Conservation (phyloP, 2,797 vertebrate species). For the Channallabes apus region DNA sequence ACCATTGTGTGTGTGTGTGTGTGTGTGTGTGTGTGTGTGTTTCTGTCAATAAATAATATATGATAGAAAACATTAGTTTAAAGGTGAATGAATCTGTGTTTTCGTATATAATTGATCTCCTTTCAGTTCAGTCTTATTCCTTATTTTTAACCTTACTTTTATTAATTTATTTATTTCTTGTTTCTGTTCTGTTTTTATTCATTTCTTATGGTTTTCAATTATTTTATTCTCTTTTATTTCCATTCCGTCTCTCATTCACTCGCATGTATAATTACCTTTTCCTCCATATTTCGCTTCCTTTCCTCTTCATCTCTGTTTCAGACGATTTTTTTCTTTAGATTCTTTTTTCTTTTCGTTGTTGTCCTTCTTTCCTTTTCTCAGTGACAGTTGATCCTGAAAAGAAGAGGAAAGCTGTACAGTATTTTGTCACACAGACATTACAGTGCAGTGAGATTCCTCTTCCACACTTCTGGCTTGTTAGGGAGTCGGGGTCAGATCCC, state of each 20-base stretch:
- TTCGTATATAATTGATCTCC: background rate
- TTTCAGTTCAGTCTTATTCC: background rate
- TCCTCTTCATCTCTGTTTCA: background rate
- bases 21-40: slow-evolving; percentile 1
- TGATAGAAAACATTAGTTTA: background rate
- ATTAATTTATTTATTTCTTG: background rate
- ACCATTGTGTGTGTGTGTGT: background rate
- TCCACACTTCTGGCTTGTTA: background rate
- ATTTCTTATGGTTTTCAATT: background rate
- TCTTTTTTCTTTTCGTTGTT: background rate
- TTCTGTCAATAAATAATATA: background rate
- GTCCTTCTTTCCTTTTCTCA: background rate
- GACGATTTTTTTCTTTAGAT: background rate
- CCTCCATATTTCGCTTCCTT: background rate
- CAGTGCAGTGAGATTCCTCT: background rate
- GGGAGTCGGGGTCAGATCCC: background rate
- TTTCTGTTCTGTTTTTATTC: background rate
- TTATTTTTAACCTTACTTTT: background rate
- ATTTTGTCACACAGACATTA: background rate
- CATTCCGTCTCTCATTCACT: background rate
- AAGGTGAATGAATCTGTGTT: background rate
- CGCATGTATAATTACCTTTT: background rate
- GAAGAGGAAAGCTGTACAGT: background rate
- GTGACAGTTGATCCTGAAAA: background rate
- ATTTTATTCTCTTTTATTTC: background rate